A percentile compares a stretch with the other conserved stretches of the same genome.
These are phyloP conservation scores for Eurystomus gularis DNA, from an alignment of 2,113 vertebrate species.

Conservation along the genomic window DNA sequence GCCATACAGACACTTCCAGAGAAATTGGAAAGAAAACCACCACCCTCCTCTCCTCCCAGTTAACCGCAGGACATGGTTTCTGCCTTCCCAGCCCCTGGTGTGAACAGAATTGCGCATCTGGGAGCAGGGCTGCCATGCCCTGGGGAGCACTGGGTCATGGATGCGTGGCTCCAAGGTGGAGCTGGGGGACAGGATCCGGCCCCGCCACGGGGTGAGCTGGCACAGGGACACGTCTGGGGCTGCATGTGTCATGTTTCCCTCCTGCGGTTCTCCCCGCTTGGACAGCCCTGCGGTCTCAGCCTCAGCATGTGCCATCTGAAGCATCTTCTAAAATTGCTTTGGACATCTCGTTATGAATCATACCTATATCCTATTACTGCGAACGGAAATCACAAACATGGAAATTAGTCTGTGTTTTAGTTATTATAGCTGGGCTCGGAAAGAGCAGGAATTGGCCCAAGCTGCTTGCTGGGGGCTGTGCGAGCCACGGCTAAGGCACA, in stretches of 20 bases:
- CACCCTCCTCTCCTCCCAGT: neutral
- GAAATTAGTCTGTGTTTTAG: neutral
- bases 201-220: neutral
- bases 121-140: neutral
- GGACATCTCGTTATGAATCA: slow-evolving; percentile 38
- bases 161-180: rapidly evolving
- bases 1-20: neutral
- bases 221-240: neutral
- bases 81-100: neutral
- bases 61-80: neutral
- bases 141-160: rapidly evolving
- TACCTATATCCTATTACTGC: slow-evolving; percentile 6
- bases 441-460: slow-evolving; percentile 55
- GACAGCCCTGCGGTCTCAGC: rapidly evolving
- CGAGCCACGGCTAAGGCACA: neutral
- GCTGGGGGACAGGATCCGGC: neutral
- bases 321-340: slow-evolving; percentile 4
- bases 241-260: neutral
- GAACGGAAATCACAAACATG: neutral
- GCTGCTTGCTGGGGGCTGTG: slow-evolving; percentile 34
- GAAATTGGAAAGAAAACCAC: neutral
- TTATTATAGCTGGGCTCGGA: slow-evolving; percentile 23
- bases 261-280: neutral
- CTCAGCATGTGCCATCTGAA: neutral
- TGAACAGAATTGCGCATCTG: neutral